Evolutionary conservation across 2,113 vertebrate genomes (phyloP).

Genomic region (Lutjanus erythropterus): DNA sequence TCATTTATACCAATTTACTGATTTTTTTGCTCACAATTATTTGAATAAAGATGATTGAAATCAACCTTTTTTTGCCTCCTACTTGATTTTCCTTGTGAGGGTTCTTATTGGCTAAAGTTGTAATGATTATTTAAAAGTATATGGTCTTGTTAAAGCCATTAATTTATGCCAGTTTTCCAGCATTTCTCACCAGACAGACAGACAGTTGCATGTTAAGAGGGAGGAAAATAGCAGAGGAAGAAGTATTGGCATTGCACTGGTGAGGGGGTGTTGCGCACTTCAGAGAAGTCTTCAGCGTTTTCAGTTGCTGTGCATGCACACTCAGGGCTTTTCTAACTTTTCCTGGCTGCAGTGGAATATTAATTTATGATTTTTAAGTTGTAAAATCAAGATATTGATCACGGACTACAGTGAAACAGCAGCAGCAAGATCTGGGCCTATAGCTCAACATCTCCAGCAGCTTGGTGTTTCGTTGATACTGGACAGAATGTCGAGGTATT

Average conservation of each 20-base stretch:
- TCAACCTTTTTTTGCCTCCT: not conserved
- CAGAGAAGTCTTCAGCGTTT: constrained; percentile 13
- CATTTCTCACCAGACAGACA: not conserved
- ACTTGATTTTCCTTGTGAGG: not conserved
- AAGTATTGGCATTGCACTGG: constrained; percentile 59
- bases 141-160: not conserved
- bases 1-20: constrained; percentile 36
- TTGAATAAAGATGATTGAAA: constrained; percentile 67
- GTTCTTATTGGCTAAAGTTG: not conserved
- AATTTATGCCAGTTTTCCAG: not conserved
- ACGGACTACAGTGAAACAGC: not conserved
- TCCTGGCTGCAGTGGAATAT: not conserved
- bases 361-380: constrained; percentile 7
- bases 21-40: constrained; percentile 38
- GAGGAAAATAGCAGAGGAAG: constrained; percentile 55
- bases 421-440: not conserved
- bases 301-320: constrained; percentile 13
- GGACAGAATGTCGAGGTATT: constrained; percentile 65
- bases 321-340: not conserved
- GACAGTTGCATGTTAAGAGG: constrained; percentile 33
- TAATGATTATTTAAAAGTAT: not conserved
- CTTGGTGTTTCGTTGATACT: not conserved
- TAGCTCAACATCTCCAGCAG: not conserved
- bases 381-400: constrained; percentile 16
- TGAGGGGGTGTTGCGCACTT: constrained; percentile 62